phyloP scores from a whole-genome alignment of 2,888 invertebrate species.

The Epiblema foenella region DNA sequence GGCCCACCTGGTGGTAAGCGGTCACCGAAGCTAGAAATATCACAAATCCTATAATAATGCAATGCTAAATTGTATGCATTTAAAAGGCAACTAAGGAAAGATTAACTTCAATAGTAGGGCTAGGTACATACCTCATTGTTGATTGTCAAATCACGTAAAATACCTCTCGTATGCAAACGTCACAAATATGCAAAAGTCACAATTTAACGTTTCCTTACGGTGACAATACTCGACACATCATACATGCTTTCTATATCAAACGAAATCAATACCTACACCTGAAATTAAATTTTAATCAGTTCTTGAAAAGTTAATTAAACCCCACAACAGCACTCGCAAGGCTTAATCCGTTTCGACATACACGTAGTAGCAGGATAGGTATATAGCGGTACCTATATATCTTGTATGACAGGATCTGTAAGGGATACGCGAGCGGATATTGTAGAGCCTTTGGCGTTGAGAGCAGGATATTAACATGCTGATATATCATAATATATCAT shows the following conservation, averaged over 20 bases:
- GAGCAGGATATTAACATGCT: conserved; percentile 62
- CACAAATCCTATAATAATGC: too few relatives aligned
- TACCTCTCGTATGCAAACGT: neutral
- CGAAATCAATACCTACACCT: conserved; percentile 48
- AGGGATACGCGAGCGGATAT: conserved; percentile 61
- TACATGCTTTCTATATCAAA: conserved; percentile 43
- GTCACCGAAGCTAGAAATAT: too few relatives aligned
- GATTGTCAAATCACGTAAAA: too few relatives aligned
- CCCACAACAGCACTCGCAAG: conserved; percentile 15
- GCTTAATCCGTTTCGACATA: conserved; percentile 24
- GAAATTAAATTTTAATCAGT: conserved; percentile 25
- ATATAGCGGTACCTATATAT: neutral
- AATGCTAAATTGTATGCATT: too few relatives aligned
- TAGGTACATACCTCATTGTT: too few relatives aligned
- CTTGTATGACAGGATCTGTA: conserved; percentile 48
- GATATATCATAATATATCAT: conserved; percentile 49
- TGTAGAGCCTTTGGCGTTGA: conserved; percentile 62
- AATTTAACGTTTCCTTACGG: neutral
- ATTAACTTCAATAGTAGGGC: too few relatives aligned
- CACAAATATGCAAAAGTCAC: neutral
- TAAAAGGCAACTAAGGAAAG: too few relatives aligned
- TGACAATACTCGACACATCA: neutral
- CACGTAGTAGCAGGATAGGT: conserved; percentile 2
- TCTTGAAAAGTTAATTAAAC: conserved; percentile 26
- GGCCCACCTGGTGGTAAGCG: too few relatives aligned